Percentiles rank a stretch among this genome's conserved stretches.
phyloP scores from a whole-genome alignment of 2,888 invertebrate genomes.

The Drosophila mulleri region DNA sequence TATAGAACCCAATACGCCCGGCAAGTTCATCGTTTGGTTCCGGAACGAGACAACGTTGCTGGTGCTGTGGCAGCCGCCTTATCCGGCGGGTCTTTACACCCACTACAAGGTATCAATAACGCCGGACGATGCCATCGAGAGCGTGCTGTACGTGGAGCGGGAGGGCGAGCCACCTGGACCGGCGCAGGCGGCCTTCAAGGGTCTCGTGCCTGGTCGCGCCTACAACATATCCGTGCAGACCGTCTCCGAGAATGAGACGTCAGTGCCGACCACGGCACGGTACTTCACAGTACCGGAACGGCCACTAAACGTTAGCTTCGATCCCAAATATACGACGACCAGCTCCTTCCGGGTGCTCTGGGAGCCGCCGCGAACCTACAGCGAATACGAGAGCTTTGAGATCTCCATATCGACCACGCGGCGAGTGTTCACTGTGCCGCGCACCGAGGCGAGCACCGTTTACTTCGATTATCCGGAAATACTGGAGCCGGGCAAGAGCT shows the following conservation, averaged over 20 bases:
- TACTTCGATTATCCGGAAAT: constrained; percentile 91
- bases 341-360: constrained; percentile 92
- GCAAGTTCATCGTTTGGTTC: constrained; percentile 98
- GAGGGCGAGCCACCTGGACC: constrained; percentile 98
- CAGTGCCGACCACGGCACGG: constrained; percentile 95
- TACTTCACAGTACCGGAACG: constrained; percentile 96
- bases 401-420: constrained; percentile 90
- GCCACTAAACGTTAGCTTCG: constrained; percentile 93
- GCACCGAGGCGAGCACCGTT: constrained; percentile 86
- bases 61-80: constrained; percentile 97
- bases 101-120: constrained; percentile 97
- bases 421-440: constrained; percentile 88
- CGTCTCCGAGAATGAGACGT: constrained; percentile 95
- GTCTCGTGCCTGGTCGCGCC: constrained; percentile 93
- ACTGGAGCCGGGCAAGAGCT: constrained; percentile 94
- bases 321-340: constrained; percentile 89
- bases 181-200: constrained; percentile 97
- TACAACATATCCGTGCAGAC: constrained; percentile 98
- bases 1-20: constrained; percentile 96
- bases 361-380: constrained; percentile 93
- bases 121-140: constrained; percentile 95
- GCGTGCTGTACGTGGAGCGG: constrained; percentile 95
- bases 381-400: constrained; percentile 97
- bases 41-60: constrained; percentile 96
- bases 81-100: constrained; percentile 96